Evolutionary conservation across 1,140 invertebrate genomes (phyloP).

Genomic region (Zaprionus davidi): DNA sequence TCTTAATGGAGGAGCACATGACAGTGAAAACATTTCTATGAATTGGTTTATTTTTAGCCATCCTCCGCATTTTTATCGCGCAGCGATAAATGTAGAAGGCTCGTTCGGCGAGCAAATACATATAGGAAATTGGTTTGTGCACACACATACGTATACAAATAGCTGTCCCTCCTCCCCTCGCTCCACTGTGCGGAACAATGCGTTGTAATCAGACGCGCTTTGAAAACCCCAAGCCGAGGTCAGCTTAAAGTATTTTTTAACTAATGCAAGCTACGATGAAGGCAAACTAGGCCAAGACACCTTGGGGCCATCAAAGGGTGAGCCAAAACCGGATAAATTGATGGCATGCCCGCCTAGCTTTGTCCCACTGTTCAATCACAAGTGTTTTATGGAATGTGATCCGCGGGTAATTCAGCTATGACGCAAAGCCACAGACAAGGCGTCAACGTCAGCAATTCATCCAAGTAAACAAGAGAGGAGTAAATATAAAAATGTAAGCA

Average conservation of each 20-base stretch:
- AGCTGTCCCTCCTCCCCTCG: constrained; percentile 10
- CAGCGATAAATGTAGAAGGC: constrained; percentile 40
- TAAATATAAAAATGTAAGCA: constrained; percentile 39
- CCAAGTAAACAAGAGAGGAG: constrained; percentile 31
- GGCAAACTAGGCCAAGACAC: constrained; percentile 55
- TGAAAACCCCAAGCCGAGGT: constrained; percentile 33
- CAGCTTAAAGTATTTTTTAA: constrained; percentile 37
- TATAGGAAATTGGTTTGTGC: neutral
- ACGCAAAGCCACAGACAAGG: constrained; percentile 25
- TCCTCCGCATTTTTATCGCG: constrained; percentile 56
- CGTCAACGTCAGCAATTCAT: constrained; percentile 3
- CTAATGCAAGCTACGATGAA: constrained; percentile 38
- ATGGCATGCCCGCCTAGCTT: neutral
- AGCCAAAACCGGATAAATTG: constrained; percentile 6
- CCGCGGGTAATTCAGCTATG: constrained; percentile 16
- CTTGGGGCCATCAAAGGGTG: constrained; percentile 4
- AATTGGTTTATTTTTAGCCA: constrained; percentile 57
- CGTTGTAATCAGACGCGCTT: constrained; percentile 12
- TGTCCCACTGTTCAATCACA: constrained; percentile 45
- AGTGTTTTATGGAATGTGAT: constrained; percentile 22
- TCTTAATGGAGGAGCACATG: constrained; percentile 52
- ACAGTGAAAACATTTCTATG: constrained; percentile 59
- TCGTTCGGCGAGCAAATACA: neutral
- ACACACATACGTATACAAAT: neutral
- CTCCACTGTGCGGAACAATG: neutral